phyloP scores from a whole-genome alignment of 2,113 vertebrate species.

The Ptyas mucosa region DNA sequence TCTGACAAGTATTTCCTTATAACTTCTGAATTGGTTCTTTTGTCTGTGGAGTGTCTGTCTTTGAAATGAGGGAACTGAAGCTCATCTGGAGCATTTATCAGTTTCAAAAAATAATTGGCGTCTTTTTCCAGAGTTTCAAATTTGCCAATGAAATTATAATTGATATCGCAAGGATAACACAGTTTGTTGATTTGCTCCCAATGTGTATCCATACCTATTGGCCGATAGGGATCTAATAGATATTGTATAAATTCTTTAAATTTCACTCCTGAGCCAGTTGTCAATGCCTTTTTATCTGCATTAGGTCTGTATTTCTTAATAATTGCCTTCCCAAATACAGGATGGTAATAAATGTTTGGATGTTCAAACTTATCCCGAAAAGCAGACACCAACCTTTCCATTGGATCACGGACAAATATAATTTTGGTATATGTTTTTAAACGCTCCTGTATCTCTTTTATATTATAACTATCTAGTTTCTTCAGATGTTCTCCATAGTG shows the following conservation, averaged over 20 bases:
- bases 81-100: conserved; percentile 68
- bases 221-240: conserved; percentile 69
- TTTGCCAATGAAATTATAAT: conserved; percentile 76
- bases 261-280: conserved; percentile 72
- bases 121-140: conserved; percentile 77
- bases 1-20: conserved; percentile 72
- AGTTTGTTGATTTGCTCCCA: conserved; percentile 77
- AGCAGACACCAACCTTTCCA: conserved; percentile 80
- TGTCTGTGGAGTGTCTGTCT: conserved; percentile 75
- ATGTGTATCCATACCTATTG: conserved; percentile 79
- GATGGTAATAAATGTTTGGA: conserved; percentile 77
- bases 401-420: conserved; percentile 76
- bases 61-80: conserved; percentile 77
- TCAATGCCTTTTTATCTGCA: conserved; percentile 60
- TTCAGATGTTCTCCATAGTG: conserved; percentile 74
- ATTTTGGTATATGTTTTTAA: conserved; percentile 72
- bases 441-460: conserved; percentile 65
- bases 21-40: conserved; percentile 72
- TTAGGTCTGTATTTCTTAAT: conserved; percentile 74
- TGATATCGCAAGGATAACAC: conserved; percentile 74
- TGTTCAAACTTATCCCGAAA: conserved; percentile 82
- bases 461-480: conserved; percentile 70
- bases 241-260: conserved; percentile 75
- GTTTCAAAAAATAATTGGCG: conserved; percentile 71
- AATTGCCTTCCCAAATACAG: conserved; percentile 75